Conservation (phyloP, 2,797 vertebrate genomes). For the Mormyrops boulengeri region DNA sequence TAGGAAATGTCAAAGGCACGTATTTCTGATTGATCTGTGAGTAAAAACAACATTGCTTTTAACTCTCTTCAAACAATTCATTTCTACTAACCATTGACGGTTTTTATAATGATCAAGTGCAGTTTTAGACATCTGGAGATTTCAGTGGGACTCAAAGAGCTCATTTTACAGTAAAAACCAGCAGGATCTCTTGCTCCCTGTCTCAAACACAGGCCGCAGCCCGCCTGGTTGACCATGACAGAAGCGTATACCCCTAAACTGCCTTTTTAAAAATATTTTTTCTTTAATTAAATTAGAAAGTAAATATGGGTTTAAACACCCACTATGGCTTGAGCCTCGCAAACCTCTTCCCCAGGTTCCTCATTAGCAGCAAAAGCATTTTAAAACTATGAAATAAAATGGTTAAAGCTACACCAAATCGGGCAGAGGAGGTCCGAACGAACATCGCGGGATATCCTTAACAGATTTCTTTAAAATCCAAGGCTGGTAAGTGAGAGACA, state of each 20-base stretch:
- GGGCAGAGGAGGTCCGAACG: conserved; percentile 24
- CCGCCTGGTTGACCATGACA: neutral
- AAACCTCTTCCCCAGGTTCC: conserved; percentile 49
- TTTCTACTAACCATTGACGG: neutral
- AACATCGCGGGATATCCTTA: neutral
- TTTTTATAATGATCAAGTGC: neutral
- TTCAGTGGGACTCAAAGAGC: neutral
- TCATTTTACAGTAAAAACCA: neutral
- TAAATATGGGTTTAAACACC: conserved; percentile 43
- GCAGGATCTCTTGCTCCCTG: neutral
- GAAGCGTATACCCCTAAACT: neutral
- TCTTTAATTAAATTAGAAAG: conserved; percentile 17
- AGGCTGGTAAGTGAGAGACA: neutral
- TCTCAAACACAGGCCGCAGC: neutral
- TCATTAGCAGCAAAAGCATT: conserved; percentile 70
- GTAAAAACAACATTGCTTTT: neutral
- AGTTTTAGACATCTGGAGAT: neutral
- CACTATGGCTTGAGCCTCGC: conserved; percentile 32
- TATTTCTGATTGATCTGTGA: neutral
- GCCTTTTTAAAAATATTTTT: conserved; percentile 11
- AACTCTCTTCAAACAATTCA: neutral
- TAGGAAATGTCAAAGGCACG: conserved; percentile 13
- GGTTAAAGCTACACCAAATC: conserved; percentile 32
- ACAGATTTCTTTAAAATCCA: neutral
- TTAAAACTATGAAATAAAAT: conserved; percentile 71